A percentile compares a stretch with the other conserved stretches of the same genome.
These are phyloP conservation scores for Zaprionus lineosus DNA, from an alignment of 2,888 invertebrate species.

Conservation along the genomic window DNA sequence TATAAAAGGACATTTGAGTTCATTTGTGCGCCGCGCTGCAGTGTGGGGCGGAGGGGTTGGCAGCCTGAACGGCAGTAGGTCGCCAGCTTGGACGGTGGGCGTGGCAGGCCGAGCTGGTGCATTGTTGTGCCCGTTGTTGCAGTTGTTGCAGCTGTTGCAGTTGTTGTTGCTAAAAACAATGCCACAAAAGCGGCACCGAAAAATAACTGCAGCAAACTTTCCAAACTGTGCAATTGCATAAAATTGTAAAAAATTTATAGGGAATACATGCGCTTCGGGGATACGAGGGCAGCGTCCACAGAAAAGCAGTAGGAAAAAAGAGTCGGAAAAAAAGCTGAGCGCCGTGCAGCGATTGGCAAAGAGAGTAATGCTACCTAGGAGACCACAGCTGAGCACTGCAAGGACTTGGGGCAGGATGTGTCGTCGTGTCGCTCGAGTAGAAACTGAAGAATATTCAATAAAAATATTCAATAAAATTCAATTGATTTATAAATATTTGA, in stretches of 20 bases:
- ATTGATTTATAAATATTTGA: too few relatives aligned
- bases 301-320: too few relatives aligned
- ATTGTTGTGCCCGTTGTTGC: slow-evolving; percentile 47
- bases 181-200: slow-evolving; percentile 68
- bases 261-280: slow-evolving; percentile 67
- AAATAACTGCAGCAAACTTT: slow-evolving; percentile 76
- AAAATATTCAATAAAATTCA: too few relatives aligned
- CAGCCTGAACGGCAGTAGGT: not conserved
- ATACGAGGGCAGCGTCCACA: slow-evolving; percentile 33
- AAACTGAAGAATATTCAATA: too few relatives aligned
- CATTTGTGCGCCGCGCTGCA: slow-evolving; percentile 71
- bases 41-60: slow-evolving; percentile 25
- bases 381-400: too few relatives aligned
- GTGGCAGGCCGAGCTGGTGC: slow-evolving; percentile 56
- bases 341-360: slow-evolving; percentile 31
- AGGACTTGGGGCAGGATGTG: too few relatives aligned
- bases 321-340: slow-evolving; percentile 39
- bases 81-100: slow-evolving; percentile 45
- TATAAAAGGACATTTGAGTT: slow-evolving; percentile 77
- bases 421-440: too few relatives aligned
- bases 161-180: slow-evolving; percentile 61
- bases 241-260: slow-evolving; percentile 78
- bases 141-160: slow-evolving; percentile 23
- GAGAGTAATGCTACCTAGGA: slow-evolving; percentile 43
- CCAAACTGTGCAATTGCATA: slow-evolving; percentile 78